These are phyloP conservation scores for Apocheima hispidaria DNA, from an alignment of 2,888 invertebrate species.

Conservation along the genomic window DNA sequence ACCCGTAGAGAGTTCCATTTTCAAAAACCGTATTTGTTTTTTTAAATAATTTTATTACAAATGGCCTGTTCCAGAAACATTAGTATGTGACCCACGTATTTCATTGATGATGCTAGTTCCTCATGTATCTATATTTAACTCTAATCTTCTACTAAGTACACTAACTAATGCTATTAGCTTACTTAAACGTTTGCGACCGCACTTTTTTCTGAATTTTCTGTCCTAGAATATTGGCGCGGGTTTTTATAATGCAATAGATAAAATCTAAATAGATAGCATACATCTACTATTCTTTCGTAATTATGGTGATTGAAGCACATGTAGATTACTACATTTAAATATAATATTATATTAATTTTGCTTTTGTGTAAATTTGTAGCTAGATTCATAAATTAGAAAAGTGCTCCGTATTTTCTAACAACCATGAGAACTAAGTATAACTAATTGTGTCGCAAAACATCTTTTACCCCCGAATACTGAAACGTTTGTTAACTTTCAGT, in stretches of 20 bases:
- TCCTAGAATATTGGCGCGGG: neutral
- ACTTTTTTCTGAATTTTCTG: neutral
- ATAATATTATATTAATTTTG: neutral
- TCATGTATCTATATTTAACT: neutral
- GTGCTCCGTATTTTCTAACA: no score
- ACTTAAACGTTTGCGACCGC: neutral
- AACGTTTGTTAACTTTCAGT: no score
- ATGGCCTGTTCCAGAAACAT: no score
- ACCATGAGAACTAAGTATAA: no score
- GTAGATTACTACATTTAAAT: neutral
- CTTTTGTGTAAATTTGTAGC: neutral
- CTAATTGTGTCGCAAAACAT: no score
- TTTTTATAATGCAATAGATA: neutral
- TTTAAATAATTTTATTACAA: no score
- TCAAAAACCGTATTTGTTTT: no score
- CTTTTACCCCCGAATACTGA: no score
- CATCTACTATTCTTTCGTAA: neutral
- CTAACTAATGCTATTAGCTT: neutral
- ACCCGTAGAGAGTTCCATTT: no score
- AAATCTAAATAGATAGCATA: neutral
- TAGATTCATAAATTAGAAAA: no score
- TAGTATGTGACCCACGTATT: neutral
- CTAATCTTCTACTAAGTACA: neutral
- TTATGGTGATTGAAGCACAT: neutral
- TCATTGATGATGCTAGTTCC: conserved; percentile 7